Conservation (phyloP, 1,140 invertebrate genomes). For the Drosophila malerkotliana region DNA sequence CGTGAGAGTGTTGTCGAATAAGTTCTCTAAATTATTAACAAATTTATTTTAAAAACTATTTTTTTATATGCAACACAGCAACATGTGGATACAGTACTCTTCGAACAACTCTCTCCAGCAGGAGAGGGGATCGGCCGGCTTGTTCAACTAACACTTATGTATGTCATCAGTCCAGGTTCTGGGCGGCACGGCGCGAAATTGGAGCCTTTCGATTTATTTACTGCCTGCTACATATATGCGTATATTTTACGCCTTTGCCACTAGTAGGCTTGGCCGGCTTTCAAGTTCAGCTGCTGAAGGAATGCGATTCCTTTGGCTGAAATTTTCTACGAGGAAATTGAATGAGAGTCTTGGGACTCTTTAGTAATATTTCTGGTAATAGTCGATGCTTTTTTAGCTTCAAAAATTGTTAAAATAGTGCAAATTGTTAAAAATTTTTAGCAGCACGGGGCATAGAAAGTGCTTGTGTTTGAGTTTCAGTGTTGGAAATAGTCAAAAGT, state of each 20-base stretch:
- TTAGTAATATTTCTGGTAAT: background rate
- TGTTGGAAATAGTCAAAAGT: no score
- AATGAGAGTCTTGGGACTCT: background rate
- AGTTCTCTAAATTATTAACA: no score
- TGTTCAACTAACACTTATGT: conserved; percentile 79
- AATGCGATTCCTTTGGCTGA: conserved; percentile 9
- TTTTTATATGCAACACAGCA: no score
- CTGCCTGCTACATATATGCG: conserved; percentile 74
- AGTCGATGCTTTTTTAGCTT: no score
- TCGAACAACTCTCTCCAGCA: no score
- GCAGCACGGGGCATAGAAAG: no score
- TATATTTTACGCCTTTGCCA: conserved; percentile 43
- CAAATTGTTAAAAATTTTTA: background rate
- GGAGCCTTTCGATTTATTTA: conserved; percentile 65
- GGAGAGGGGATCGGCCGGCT: conserved; percentile 4
- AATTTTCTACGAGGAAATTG: background rate
- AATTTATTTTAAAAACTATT: no score
- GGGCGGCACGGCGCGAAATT: background rate
- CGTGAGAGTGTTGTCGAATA: no score
- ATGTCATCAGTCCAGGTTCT: conserved; percentile 9
- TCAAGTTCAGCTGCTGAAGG: background rate
- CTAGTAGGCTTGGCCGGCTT: conserved; percentile 18
- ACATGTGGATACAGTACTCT: no score
- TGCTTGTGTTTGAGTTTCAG: no score
- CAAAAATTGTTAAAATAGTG: no score